These are phyloP conservation scores for Diaperis boleti DNA, from an alignment of 2,888 invertebrate genomes.

Conservation along the genomic window DNA sequence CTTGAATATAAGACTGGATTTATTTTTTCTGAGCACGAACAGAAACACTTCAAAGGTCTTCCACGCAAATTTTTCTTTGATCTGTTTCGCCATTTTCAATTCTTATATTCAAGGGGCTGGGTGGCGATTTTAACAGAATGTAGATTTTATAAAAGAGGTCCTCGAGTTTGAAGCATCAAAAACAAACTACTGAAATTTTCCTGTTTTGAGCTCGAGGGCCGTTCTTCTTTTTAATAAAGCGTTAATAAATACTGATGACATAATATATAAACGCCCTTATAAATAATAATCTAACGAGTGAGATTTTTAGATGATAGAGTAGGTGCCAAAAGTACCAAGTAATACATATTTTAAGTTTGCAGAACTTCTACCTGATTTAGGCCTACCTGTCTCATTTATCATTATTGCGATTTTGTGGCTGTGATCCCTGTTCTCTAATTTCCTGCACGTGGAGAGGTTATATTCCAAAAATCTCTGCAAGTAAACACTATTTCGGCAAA, in stretches of 20 bases:
- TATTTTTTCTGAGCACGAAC: slow-evolving; percentile 2
- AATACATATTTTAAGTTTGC: slow-evolving; percentile 9
- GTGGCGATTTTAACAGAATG: slow-evolving; percentile 19
- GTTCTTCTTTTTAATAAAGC: not conserved
- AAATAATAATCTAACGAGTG: slow-evolving; percentile 38
- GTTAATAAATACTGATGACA: slow-evolving; percentile 13
- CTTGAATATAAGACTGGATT: slow-evolving; percentile 5
- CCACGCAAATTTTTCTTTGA: slow-evolving; percentile 9
- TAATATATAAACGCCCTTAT: slow-evolving; percentile 30
- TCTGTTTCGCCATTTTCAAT: not conserved
- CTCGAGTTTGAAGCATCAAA: not conserved
- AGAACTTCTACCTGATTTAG: slow-evolving; percentile 29
- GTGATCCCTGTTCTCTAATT: slow-evolving; percentile 23
- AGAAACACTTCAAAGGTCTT: slow-evolving; percentile 13
- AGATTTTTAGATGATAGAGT: slow-evolving; percentile 40
- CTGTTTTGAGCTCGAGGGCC: not conserved
- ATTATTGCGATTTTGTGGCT: slow-evolving; percentile 40
- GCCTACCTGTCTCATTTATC: slow-evolving; percentile 20
- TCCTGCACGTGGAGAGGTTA: no score
- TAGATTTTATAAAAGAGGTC: slow-evolving; percentile 3
- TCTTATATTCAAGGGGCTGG: slow-evolving; percentile 15
- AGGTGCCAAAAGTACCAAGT: slow-evolving; percentile 41
- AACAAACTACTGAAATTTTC: no score
- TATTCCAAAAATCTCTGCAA: no score
- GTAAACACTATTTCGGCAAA: not conserved